Base-by-base conservation (phyloP, 2,888 invertebrate genomes). In the Ceratothoa steindachneri region DNA sequence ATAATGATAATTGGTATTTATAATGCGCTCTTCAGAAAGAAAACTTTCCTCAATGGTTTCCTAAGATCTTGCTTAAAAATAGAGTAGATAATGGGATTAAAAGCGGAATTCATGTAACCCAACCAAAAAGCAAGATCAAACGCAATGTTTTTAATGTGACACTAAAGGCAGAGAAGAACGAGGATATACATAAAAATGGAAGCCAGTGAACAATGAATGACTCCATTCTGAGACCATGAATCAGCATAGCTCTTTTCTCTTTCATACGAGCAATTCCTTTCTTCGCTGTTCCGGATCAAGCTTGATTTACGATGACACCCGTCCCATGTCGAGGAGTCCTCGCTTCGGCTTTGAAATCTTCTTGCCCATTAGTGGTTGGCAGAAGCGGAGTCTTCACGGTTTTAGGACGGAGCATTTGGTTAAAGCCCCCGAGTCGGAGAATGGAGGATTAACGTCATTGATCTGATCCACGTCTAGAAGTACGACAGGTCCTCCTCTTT, bases 141-240 rank as follows among this genome's bases (percentile, higher is more conserved):
- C 64, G 93, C 93, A 82, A 91, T 90, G 15, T 88, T 88, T 0
- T 94, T 93, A 82, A 95, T 92, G 67, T 89, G 87, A 84, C 92
- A 91, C 68, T 85, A 84, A 71, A 89, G 87, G 83, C 93, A 93
- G 73, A 93, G 88, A 7, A 95, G 92, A 83, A 91, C 90, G 72
- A 95, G 85, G 82, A 95, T 93, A 84, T 95, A 95, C 80, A 95
- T 88, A 84, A 93, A 86, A 99, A 99, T 0, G 98, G 98, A 83
- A 98, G 87, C 98, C 98, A 97, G 84, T 97, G 97, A 74, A 96
- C 91, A 82, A 98, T 97, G 85, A 99, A 99, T 81, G 97, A 95
- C 79, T 96, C 97, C 94, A 99, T 96, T 81, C 99, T 97, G 77
- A 99, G 89, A 52, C 98, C 98, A 80, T 99, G 87, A 81, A 99